Base-by-base conservation (phyloP, 2,113 vertebrate genomes). In the Lanius ludovicianus region DNA sequence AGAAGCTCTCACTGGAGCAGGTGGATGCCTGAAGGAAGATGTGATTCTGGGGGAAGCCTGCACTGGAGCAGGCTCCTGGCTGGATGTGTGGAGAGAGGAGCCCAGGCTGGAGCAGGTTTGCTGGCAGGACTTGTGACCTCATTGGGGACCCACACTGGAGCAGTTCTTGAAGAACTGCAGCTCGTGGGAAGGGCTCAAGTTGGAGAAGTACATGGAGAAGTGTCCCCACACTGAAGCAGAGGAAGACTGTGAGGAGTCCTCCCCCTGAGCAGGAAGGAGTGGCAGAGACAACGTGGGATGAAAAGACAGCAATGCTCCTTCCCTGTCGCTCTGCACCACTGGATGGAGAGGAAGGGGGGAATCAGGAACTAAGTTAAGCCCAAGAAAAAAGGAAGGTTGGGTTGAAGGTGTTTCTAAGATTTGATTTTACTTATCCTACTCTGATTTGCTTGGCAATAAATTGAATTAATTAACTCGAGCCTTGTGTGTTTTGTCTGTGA, bases 251-350 rank as follows among this genome's bases (percentile, higher is more conserved):
- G 39, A 63, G 75, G 41, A 59, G 10, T 24, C 15, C 19, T 39
- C 9, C 7, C 19, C 13, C 28, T 67, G 77, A 60, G 10, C 18
- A 62, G 62, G 39, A 62, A 35, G 62, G 20, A 62, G 13, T 1
- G 0, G 20, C 39, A 74, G 39, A 59, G 7, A 33, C 3, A 15
- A 31, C 0, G 0, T 13, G 37, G 15, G 44, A 74, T 17, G 37
- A 73, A 62, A 9, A 60, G 47, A 6, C 30, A 24, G 10, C 41
- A 41, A 23, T 11, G n/a, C 5, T 39, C 13, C 7, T 18, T 41
- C 15, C 28, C 41, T 7, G 7, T 31, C 24, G 30, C 46, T 46
- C 62, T 83, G 28, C 0, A 0, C 19, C 0, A 0, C 13, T 17
- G 28, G 23, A 52, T 24, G 21, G 33, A 52, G 30, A 35, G 55